A percentile compares a stretch with the other conserved stretches of the same genome.
These are phyloP conservation scores for Loxodonta africana DNA, from an alignment of 2,113 vertebrate species.

Conservation along the genomic window DNA sequence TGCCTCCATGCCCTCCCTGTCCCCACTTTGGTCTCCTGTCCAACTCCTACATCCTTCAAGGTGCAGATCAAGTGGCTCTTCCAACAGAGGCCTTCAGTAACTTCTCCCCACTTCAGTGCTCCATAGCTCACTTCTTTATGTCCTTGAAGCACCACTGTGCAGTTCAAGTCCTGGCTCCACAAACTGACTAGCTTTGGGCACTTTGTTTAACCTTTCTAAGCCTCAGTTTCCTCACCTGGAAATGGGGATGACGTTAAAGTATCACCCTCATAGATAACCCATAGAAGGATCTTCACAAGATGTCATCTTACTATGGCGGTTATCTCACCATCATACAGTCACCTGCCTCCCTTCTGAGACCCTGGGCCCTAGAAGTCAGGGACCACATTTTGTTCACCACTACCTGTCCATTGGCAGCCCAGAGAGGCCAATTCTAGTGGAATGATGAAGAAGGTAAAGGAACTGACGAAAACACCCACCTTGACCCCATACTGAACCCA, in stretches of 20 bases:
- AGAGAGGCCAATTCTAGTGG: neutral
- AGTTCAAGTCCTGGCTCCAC: neutral
- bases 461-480: no score
- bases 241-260: neutral
- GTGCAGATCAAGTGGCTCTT: neutral
- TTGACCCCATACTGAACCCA: neutral
- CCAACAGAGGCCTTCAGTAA: neutral
- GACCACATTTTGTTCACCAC: neutral
- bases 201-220: neutral
- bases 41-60: neutral
- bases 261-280: neutral
- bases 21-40: neutral
- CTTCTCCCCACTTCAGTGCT: accelerated
- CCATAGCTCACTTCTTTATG: neutral
- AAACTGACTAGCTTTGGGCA: neutral
- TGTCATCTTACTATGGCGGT: accelerated
- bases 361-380: neutral
- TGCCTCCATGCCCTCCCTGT: neutral
- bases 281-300: accelerated
- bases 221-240: neutral
- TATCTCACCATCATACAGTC: no score
- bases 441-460: neutral
- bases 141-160: neutral
- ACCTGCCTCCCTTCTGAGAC: neutral
- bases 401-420: neutral